Evolutionary conservation across 2,888 invertebrate genomes (phyloP), one percentile per base, ranked within the genome.

Genomic region (Ichneumon xanthorius): DNA sequence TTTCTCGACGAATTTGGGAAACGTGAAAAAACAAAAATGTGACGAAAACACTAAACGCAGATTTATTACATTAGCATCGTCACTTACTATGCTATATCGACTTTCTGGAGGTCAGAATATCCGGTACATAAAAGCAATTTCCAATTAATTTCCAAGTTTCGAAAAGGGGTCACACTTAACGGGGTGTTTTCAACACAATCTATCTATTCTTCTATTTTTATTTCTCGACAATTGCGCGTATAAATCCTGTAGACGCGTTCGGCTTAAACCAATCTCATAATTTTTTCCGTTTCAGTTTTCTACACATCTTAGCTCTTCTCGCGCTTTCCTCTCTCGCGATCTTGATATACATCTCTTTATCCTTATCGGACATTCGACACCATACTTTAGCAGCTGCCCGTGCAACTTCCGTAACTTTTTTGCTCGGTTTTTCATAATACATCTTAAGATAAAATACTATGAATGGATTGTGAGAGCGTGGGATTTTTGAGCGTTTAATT

Each of bases 361-460:
- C 79, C 37, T 82, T 77, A 1, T 84, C 75, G 33, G 90, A 84
- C 89, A 92, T 88, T 0, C 85, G 53, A 22, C 90, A 87, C 92
- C 92, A 92, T 30, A 77, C 84, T 48, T 88, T 90, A 0, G 91
- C 92, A 5, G 92, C 92, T 7, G 87, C 84, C 2, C 89, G 83
- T 0, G 92, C 92, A 2, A 91, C 90, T n/a, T 86, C 87, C 4
- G 91, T 87, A 5, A 91, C 89, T 22, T 61, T 88, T 78, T 80
- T 88, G 0, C 75, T 85, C 1, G 90, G 90, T 37, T 80, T 58
- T 9, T 90, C 88, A 82, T 85, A 90, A 68, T 88, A 91, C 88
- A 89, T 88, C 67, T 89, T 89, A 19, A 92, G 82, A 70, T 90
- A 92, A 85, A 92, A 92, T 4, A 90, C 89, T 26, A 92, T 89